Conservation (phyloP, 2,113 vertebrate genomes). For the Pedetes capensis region DNA sequence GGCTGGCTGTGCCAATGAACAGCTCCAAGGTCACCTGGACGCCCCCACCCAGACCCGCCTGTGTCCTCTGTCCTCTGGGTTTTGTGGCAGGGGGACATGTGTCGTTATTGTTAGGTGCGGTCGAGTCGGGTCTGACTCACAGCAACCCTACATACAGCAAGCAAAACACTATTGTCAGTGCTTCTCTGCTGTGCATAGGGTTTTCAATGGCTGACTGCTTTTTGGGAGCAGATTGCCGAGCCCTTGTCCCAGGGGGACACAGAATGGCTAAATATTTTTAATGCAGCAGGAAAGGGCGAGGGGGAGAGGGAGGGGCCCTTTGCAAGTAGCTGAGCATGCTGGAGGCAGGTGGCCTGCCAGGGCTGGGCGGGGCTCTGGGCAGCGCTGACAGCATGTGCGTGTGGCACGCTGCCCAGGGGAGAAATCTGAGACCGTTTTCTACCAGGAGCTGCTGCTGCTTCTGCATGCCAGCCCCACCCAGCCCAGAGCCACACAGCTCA, state of each 20-base stretch:
- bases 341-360: conserved; percentile 64
- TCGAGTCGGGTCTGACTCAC: too few species aligned
- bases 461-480: conserved; percentile 5
- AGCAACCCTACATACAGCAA: too few species aligned
- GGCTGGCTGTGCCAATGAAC: conserved; percentile 36
- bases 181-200: too few species aligned
- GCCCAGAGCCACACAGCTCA: background rate
- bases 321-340: conserved; percentile 54
- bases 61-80: conserved; percentile 46
- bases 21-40: conserved; percentile 9
- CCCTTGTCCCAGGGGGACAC: too few species aligned
- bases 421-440: conserved; percentile 67
- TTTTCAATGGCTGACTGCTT: too few species aligned
- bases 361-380: conserved; percentile 53
- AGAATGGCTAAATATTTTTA: conserved; percentile 17
- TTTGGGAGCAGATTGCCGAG: too few species aligned
- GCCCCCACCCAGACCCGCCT: background rate
- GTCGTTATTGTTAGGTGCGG: too few species aligned
- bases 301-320: background rate
- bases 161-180: too few species aligned
- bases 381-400: conserved; percentile 43
- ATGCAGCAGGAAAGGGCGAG: background rate
- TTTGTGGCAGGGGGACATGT: background rate
- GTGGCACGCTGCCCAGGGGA: conserved; percentile 75
- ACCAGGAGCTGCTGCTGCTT: background rate